Conservation (phyloP, 2,888 invertebrate species). For the Automeris io region DNA sequence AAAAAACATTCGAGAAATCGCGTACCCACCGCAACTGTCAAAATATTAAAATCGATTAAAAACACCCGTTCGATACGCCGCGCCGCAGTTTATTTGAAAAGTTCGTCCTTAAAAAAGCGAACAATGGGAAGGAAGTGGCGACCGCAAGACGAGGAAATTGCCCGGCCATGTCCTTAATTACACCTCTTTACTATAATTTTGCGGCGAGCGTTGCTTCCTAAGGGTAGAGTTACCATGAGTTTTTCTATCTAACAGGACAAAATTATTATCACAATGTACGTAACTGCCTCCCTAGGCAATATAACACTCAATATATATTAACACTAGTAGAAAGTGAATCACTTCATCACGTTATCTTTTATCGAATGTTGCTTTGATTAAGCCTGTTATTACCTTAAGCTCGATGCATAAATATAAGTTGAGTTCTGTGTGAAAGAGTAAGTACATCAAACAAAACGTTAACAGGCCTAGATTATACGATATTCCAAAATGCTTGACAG, state of each 20-base stretch:
- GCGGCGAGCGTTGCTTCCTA: slow-evolving; percentile 42
- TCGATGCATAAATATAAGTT: no score
- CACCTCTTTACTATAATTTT: slow-evolving; percentile 66
- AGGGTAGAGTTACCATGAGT: neutral
- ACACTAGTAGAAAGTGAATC: no score
- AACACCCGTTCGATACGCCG: slow-evolving; percentile 28
- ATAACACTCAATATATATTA: no score
- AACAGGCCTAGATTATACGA: no score
- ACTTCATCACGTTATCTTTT: no score
- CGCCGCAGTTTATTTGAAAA: neutral
- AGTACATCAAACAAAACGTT: no score
- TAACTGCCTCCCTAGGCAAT: no score
- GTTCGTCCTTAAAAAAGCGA: slow-evolving; percentile 43
- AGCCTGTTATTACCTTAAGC: no score
- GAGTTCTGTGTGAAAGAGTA: no score
- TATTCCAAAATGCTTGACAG: no score
- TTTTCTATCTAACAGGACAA: neutral
- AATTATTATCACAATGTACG: neutral
- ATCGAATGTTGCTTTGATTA: no score
- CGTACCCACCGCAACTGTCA: slow-evolving; percentile 66
- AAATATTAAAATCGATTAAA: slow-evolving; percentile 68
- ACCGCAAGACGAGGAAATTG: slow-evolving; percentile 67
- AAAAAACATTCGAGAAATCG: slow-evolving; percentile 33
- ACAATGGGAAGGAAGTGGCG: slow-evolving; percentile 69
- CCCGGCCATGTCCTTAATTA: slow-evolving; percentile 62